Evolutionary conservation across 2,113 vertebrate genomes (phyloP).

Genomic region (Prochilodus magdalenae): DNA sequence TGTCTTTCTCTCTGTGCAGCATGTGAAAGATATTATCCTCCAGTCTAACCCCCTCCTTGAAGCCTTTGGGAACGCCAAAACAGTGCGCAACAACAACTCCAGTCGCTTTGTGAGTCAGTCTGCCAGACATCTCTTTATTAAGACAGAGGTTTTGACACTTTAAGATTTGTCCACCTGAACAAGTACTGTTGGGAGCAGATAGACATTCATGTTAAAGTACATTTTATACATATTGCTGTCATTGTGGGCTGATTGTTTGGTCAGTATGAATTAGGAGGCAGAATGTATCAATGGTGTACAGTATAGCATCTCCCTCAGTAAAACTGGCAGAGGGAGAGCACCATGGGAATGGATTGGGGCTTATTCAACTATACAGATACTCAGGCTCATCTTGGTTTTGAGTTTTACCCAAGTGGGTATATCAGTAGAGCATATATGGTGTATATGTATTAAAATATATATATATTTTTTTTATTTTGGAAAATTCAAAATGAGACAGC

Average conservation of each 20-base stretch:
- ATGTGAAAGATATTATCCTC: constrained; percentile 96
- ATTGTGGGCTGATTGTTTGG: background rate
- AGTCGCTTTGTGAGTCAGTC: constrained; percentile 90
- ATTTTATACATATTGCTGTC: background rate
- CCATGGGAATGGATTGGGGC: too few species aligned
- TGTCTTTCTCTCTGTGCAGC: constrained; percentile 70
- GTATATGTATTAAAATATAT: too few species aligned
- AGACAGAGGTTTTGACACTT: background rate
- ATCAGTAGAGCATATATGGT: too few species aligned
- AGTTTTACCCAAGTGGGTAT: too few species aligned
- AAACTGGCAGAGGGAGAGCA: too few species aligned
- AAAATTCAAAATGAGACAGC: too few species aligned
- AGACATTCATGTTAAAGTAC: background rate
- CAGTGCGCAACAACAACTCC: constrained; percentile 95
- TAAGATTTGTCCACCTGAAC: background rate
- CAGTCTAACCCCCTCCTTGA: constrained; percentile 96
- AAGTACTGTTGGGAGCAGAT: background rate
- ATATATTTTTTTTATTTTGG: too few species aligned
- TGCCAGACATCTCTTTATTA: background rate
- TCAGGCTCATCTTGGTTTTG: too few species aligned
- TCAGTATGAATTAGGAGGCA: background rate
- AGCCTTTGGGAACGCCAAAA: constrained; percentile 96
- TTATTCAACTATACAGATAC: too few species aligned
- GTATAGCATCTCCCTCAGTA: too few species aligned
- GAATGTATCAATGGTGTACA: too few species aligned